phyloP scores from a whole-genome alignment of 2,888 invertebrate genomes.

The Thymelicus lineola region DNA sequence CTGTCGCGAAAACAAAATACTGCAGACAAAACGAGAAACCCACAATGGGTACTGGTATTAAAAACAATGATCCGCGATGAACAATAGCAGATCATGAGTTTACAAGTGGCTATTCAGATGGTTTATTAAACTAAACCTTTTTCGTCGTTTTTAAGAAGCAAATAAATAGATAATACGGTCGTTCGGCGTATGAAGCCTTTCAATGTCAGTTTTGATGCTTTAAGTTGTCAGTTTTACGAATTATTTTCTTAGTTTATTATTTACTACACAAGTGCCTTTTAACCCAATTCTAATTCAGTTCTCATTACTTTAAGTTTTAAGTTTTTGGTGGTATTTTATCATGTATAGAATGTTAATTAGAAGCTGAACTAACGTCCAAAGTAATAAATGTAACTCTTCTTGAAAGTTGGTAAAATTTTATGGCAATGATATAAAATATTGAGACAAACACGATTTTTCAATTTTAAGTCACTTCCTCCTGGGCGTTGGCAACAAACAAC shows the following conservation, averaged over 20 bases:
- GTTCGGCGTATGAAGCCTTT: slow-evolving; percentile 17
- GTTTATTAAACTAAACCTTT: slow-evolving; percentile 29
- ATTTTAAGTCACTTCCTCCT: slow-evolving; percentile 32
- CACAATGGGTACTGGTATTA: slow-evolving; percentile 51
- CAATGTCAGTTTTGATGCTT: slow-evolving; percentile 21
- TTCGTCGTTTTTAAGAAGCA: slow-evolving; percentile 2
- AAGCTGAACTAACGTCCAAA: too few species aligned
- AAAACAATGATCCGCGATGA: slow-evolving; percentile 49
- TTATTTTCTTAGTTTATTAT: too few species aligned
- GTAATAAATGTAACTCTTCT: background rate
- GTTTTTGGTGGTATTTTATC: background rate
- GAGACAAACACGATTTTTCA: slow-evolving; percentile 36
- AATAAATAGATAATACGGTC: slow-evolving; percentile 18
- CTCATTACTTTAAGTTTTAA: slow-evolving; percentile 17
- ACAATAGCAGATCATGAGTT: slow-evolving; percentile 48
- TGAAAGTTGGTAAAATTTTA: background rate
- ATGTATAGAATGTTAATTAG: too few species aligned
- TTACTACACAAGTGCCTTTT: too few species aligned
- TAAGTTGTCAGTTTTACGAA: background rate
- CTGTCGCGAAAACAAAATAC: slow-evolving; percentile 83
- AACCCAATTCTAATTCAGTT: background rate
- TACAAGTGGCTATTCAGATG: slow-evolving; percentile 47
- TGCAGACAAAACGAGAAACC: slow-evolving; percentile 60
- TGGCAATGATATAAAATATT: slow-evolving; percentile 20
- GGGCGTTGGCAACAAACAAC: slow-evolving; percentile 48